Base-by-base conservation (phyloP, 1,140 invertebrate genomes). In the Drosophila nebulosa region DNA sequence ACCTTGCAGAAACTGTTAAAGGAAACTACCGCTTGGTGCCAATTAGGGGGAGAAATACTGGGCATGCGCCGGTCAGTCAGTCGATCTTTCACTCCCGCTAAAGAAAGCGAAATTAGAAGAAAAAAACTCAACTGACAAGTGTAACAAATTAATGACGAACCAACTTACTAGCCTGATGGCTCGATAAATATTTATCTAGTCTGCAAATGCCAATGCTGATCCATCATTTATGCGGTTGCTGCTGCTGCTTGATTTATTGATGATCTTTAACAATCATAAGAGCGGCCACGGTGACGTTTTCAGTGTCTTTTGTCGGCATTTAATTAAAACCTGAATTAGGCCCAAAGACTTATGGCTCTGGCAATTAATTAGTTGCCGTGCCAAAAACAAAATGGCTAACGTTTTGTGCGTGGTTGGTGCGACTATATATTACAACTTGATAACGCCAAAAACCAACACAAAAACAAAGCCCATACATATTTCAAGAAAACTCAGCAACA, bases 331-430 rank as follows among this genome's bases (percentile, higher is more conserved):
- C 6, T 55, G 58, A 52, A 46, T 18, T 22, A 32, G 18, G 24
- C 18, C 46, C 4, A n/a, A 4, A 24, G 52, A 64, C 62, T 42
- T 72, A 58, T 72, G 70, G 63, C 57, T 57, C 57, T 57, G 67
- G 39, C 81, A 76, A 86, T 86, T 86, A 86, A 86, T 86, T 86
- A 86, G 78, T 72, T 10, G 53, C 42, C 62, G 39, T 65, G 63
- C 67, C 64, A 74, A 84, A 70, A 64, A 73, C 69, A 74, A 75
- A 72, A 83, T 78, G 74, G 57, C 58, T 16, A 14, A 59, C 35
- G 46, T 27, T 21, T 51, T 68, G 35, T 72, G 70, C 57, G 36
- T 73, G 39, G 51, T 24, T 36, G n/a, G n/a, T n/a, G 30, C 30
- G 59, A 27, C 74, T 77, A 68, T 71, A 75, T 69, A 69, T 77